Conservation (phyloP, 2,113 vertebrate species). For the Aphyosemion australe region DNA sequence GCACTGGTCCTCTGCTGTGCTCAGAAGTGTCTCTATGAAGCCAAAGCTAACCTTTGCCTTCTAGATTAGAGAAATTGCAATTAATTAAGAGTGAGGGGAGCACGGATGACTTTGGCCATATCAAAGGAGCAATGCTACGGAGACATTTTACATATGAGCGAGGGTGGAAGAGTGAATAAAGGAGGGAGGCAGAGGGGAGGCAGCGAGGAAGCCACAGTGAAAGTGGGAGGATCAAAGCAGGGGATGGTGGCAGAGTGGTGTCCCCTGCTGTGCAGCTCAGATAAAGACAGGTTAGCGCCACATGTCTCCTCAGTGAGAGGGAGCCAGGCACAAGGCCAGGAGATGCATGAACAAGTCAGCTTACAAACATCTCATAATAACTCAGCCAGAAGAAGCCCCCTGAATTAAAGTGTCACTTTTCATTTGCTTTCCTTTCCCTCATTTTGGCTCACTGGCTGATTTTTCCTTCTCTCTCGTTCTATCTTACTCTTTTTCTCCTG, state of each 20-base stretch:
- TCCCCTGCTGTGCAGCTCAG: conserved; percentile 68
- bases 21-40: conserved; percentile 56
- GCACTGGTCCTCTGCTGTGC: conserved; percentile 21
- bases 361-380: conserved; percentile 84
- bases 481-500: conserved; percentile 45
- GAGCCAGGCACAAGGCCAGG: conserved; percentile 72
- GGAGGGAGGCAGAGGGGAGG: conserved; percentile 7
- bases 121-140: conserved; percentile 61
- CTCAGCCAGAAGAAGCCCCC: conserved; percentile 79
- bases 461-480: conserved; percentile 27
- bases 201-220: conserved; percentile 34
- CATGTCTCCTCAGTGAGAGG: conserved; percentile 63
- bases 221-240: conserved; percentile 69
- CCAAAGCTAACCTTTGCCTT: conserved; percentile 49
- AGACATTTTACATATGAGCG: conserved; percentile 59
- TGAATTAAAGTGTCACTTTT: conserved; percentile 85
- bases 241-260: conserved; percentile 60
- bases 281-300: conserved; percentile 75
- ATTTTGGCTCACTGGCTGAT: conserved; percentile 68
- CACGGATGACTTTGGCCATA: conserved; percentile 47
- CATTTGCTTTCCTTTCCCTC: conserved; percentile 81
- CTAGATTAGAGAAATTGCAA: conserved; percentile 57
- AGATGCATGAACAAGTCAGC: conserved; percentile 78
- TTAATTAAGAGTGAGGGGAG: conserved; percentile 58
- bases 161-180: conserved; percentile 29